phyloP scores from a whole-genome alignment of 2,888 invertebrate genomes.

The Ennomos erosarius region DNA sequence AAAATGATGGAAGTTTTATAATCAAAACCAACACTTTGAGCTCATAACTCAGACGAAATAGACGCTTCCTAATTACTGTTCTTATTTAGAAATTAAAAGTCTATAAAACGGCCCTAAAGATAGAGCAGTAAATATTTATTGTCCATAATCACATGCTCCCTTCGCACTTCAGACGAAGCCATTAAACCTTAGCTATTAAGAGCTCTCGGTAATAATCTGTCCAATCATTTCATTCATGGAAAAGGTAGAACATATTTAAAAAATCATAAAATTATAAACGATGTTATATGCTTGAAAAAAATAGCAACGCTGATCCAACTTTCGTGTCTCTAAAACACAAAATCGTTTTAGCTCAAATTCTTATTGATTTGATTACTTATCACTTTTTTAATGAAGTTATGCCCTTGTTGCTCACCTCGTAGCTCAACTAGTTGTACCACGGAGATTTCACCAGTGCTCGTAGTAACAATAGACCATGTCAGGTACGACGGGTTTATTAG shows the following conservation, averaged over 20 bases:
- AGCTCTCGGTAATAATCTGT: constrained; percentile 25
- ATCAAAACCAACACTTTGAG: not conserved
- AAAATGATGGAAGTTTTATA: too few relatives aligned
- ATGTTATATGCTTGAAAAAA: not conserved
- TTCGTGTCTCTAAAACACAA: too few relatives aligned
- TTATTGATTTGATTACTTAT: too few relatives aligned
- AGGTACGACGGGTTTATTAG: too few relatives aligned
- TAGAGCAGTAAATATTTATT: constrained; percentile 44
- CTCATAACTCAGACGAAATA: too few relatives aligned
- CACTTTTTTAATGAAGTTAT: too few relatives aligned
- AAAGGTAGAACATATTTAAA: constrained; percentile 45
- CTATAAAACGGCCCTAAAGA: constrained; percentile 17
- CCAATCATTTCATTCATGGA: constrained; percentile 40
- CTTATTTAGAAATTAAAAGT: constrained; percentile 20
- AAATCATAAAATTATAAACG: constrained; percentile 45
- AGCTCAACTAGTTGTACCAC: too few relatives aligned
- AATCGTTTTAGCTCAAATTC: too few relatives aligned
- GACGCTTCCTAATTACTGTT: constrained; percentile 3
- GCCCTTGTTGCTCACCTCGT: too few relatives aligned
- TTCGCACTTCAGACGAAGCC: constrained; percentile 15
- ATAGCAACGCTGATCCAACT: not conserved
- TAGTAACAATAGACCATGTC: too few relatives aligned
- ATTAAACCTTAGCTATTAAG: constrained; percentile 17
- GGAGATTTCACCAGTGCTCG: too few relatives aligned
- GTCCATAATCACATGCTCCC: constrained; percentile 41